phyloP scores from a whole-genome alignment of 1,140 invertebrate species.

The Panulirus ornatus region DNA sequence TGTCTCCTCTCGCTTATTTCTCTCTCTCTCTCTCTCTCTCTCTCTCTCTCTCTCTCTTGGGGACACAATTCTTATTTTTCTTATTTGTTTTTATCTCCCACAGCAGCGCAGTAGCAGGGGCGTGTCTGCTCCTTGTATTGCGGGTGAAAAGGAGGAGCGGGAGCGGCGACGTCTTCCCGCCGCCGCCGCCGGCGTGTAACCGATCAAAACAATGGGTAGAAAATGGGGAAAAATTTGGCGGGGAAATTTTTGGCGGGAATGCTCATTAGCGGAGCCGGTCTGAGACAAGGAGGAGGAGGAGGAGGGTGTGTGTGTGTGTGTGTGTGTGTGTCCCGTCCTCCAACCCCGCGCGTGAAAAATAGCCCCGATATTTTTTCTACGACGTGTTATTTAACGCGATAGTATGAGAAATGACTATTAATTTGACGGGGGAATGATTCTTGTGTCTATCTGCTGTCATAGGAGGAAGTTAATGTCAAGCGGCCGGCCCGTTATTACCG shows the following conservation, averaged over 20 bases:
- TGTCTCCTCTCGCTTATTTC: background rate
- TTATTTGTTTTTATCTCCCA: background rate
- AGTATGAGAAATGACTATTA: constrained; percentile 62
- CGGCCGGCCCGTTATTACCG: constrained; percentile 21
- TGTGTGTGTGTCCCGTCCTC: background rate
- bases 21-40: background rate
- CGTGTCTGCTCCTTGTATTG: too few relatives aligned
- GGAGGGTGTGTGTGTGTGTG: too few relatives aligned
- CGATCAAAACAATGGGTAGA: background rate
- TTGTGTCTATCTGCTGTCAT: constrained; percentile 64
- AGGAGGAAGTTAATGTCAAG: constrained; percentile 52
- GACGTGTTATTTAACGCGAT: constrained; percentile 65
- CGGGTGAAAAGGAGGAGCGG: too few relatives aligned
- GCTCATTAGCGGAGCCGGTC: constrained; percentile 16
- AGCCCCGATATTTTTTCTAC: constrained; percentile 1
- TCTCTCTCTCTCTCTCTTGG: background rate
- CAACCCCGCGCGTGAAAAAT: background rate
- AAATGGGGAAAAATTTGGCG: constrained; percentile 6
- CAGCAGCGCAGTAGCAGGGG: too few relatives aligned
- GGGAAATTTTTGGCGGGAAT: constrained; percentile 20
- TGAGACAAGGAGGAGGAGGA: constrained; percentile 2
- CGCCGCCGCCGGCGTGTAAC: background rate
- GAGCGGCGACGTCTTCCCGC: too few relatives aligned
- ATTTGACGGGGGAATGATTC: constrained; percentile 65
- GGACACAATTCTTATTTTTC: background rate